Evolutionary conservation across 2,888 invertebrate genomes (phyloP), one percentile per base, ranked within the genome.

Genomic region (Parnassius mnemosyne): DNA sequence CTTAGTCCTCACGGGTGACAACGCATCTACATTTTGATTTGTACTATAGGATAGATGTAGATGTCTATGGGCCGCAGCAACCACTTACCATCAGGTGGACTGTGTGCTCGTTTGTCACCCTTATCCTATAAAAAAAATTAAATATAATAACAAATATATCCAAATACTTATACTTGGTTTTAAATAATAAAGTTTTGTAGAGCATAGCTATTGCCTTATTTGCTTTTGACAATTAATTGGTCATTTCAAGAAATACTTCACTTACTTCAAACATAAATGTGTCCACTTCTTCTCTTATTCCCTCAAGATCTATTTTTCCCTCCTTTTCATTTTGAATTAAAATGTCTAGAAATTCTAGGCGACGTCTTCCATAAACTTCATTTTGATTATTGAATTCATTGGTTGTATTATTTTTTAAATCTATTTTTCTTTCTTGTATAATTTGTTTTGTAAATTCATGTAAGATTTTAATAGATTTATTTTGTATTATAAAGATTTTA

Each of bases 181-280:
- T 20, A 20, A 20, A 20, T 20, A 20, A 20, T 20, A 2, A 20
- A 20, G 2, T 20, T 20, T 20, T 20, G 20, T 20, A 2, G 0
- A 20, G 3, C 20, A 20, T 20, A 20, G 3, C 20, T 20, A 20
- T 20, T 20, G 20, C 20, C 2, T 20, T 20, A 20, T 20, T 20
- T 20, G 20, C 1, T 20, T n/a, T n/a, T n/a, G n/a, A 3, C 20
- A 20, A 20, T 20, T 20, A 1, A 2, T 20, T 20, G 2, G 20
- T 2, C 20, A 20, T 2, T 2, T 20, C 20, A 20, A 20, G 20
- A 2, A 20, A 20, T 20, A 2, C 20, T 43, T 56, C 16, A 49
- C 75, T 81, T 76, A 93, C 94, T 79, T 93, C 95, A 81, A 95
- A 95, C 93, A 95, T 93, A 70, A 95, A 95, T 0, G 95, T 95